phyloP scores from a whole-genome alignment of 1,140 invertebrate species.

The Diorhabda elongata region DNA sequence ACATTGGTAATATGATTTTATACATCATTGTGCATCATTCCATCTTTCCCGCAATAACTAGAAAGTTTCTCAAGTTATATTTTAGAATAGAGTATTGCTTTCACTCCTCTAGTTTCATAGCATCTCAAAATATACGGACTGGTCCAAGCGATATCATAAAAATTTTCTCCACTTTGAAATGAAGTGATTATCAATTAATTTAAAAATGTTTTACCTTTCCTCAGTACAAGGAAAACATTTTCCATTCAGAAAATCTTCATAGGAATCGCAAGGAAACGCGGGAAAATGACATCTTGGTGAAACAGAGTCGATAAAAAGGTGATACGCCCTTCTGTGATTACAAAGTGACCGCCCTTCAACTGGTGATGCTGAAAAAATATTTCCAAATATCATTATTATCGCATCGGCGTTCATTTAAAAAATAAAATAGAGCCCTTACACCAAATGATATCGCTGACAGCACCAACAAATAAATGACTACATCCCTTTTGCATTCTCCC shows the following conservation, averaged over 20 bases:
- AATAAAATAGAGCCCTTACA: constrained; percentile 59
- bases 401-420: neutral
- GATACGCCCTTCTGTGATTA: constrained; percentile 88
- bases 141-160: no score
- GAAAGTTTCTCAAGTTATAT: no score
- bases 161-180: no score
- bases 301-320: constrained; percentile 91
- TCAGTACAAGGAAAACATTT: constrained; percentile 65
- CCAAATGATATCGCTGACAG: constrained; percentile 85
- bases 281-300: constrained; percentile 84
- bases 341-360: constrained; percentile 83
- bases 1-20: no score
- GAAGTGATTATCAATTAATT: no score
- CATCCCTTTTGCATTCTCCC: constrained; percentile 84
- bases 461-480: constrained; percentile 78
- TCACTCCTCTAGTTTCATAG: no score
- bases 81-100: no score
- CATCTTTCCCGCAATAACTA: no score
- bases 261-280: constrained; percentile 79
- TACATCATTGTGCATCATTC: no score
- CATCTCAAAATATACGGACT: no score
- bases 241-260: constrained; percentile 78
- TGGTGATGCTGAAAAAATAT: constrained; percentile 53
- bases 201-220: constrained; percentile 38
- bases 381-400: neutral